These are phyloP conservation scores for Diaphora mendica DNA, from an alignment of 2,888 invertebrate species.

Conservation along the genomic window DNA sequence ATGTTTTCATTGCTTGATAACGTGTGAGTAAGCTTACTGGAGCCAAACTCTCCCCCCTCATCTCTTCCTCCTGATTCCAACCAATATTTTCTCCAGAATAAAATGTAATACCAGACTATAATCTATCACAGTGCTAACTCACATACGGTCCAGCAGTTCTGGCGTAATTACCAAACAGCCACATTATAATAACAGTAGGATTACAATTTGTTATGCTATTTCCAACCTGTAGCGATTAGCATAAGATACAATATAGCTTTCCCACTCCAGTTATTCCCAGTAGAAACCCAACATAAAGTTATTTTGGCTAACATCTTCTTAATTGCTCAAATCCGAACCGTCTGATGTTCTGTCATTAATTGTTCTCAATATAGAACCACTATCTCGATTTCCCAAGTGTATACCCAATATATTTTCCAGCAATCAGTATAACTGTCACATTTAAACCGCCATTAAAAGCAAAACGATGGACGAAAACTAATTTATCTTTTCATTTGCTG, in stretches of 20 bases:
- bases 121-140: not conserved
- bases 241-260: not conserved
- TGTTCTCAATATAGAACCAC: not conserved
- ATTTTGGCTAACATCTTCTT: constrained; percentile 2
- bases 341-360: not conserved
- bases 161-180: not conserved
- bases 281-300: not conserved
- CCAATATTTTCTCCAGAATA: too few relatives aligned
- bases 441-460: constrained; percentile 16
- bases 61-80: too few relatives aligned
- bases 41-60: too few relatives aligned
- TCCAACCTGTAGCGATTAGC: not conserved
- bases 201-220: not conserved
- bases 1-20: too few relatives aligned
- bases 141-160: not conserved
- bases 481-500: constrained; percentile 31
- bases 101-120: not conserved
- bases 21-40: too few relatives aligned
- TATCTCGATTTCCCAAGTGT: not conserved
- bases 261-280: not conserved
- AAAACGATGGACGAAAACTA: constrained; percentile 28
- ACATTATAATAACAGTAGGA: not conserved
- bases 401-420: not conserved
- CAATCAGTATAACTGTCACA: constrained; percentile 31
- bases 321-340: not conserved